A percentile compares a stretch with the other conserved stretches of the same genome.
phyloP scores from a whole-genome alignment of 1,140 invertebrate species.

The Panulirus ornatus region DNA sequence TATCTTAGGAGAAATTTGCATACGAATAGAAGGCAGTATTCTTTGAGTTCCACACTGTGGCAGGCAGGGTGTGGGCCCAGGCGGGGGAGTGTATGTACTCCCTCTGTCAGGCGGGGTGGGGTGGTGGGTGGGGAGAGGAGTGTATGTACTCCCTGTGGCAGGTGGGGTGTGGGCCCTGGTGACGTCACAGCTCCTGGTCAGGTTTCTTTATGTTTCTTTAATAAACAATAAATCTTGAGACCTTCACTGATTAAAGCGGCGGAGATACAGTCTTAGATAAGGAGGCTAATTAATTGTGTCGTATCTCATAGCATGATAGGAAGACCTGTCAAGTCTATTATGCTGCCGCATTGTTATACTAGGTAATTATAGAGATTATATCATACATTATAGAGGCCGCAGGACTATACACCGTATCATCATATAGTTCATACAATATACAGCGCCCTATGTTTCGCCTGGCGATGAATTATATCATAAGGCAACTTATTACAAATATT shows the following conservation, averaged over 20 bases:
- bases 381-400: background rate
- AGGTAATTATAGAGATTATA: constrained; percentile 36
- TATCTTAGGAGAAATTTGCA: too few species aligned
- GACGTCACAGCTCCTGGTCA: too few species aligned
- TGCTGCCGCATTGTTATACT: constrained; percentile 10
- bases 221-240: constrained; percentile 13
- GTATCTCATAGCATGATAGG: background rate
- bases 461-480: background rate
- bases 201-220: background rate
- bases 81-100: too few species aligned
- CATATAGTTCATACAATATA: background rate
- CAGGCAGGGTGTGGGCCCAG: too few species aligned
- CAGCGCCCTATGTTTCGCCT: background rate
- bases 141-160: too few species aligned
- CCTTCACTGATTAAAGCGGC: constrained; percentile 11
- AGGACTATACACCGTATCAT: constrained; percentile 25
- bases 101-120: too few species aligned
- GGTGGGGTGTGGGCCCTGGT: too few species aligned
- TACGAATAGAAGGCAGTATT: too few species aligned
- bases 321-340: constrained; percentile 27
- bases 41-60: too few species aligned
- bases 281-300: background rate
- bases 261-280: constrained; percentile 18
- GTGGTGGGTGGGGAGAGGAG: too few species aligned
- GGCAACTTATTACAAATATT: background rate